Evolutionary conservation across 2,888 invertebrate species (phyloP).

Genomic region (Muschampia plurimacula): DNA sequence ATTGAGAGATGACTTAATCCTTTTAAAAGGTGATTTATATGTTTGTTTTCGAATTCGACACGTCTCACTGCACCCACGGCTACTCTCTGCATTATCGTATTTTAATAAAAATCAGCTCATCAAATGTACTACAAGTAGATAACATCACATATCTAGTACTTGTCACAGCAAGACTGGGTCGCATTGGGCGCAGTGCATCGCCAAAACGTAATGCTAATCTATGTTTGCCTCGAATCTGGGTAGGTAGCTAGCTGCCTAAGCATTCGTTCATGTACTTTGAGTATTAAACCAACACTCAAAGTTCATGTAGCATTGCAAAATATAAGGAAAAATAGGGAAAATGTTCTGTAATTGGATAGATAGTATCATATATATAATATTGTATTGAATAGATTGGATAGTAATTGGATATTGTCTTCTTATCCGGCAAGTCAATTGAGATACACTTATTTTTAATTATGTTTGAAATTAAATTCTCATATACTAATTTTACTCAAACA

Average conservation of each 20-base stretch:
- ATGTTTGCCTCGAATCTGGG: constrained; percentile 43
- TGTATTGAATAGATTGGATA: too few relatives aligned
- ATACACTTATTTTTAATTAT: too few relatives aligned
- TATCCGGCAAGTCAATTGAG: too few relatives aligned
- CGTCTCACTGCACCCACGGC: neutral
- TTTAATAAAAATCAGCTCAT: constrained; percentile 50
- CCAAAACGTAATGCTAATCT: constrained; percentile 68
- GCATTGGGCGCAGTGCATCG: constrained; percentile 46
- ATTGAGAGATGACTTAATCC: neutral
- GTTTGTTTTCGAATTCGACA: neutral
- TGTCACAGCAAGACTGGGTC: constrained; percentile 53
- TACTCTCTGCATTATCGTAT: neutral
- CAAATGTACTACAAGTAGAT: constrained; percentile 48
- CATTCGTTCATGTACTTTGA: too few relatives aligned
- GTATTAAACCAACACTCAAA: too few relatives aligned
- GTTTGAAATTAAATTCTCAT: too few relatives aligned
- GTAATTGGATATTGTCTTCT: too few relatives aligned
- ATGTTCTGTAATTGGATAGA: too few relatives aligned
- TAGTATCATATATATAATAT: too few relatives aligned
- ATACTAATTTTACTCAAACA: too few relatives aligned
- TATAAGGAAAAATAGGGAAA: neutral
- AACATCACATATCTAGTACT: constrained; percentile 31
- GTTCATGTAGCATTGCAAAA: neutral
- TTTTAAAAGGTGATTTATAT: neutral
- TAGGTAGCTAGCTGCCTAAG: constrained; percentile 23